Evolutionary conservation across 2,113 vertebrate genomes (phyloP), one percentile per base, ranked within the genome.

Genomic region (Toxotes jaculatrix): DNA sequence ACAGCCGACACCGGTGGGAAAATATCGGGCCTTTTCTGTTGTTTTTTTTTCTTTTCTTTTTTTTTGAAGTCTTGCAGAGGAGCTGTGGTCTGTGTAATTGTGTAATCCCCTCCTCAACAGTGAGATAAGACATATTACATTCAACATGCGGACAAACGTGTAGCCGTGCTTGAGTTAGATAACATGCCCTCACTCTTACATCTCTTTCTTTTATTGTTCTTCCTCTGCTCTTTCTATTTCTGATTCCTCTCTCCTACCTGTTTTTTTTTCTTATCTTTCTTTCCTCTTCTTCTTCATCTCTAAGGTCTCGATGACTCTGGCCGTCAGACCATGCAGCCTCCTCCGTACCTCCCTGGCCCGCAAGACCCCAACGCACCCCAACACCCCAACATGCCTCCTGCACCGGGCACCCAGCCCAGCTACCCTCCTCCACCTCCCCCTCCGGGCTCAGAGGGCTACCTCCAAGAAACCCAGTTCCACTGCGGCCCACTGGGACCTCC

Each of bases 401-500:
- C 43, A 0, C 94, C 91, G 12, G 90, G 93, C 72, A 79, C 94
- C 83, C 79, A 95, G 89, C 96, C 86, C 64, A 95, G 86, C 90
- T 93, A 95, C 92, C 93, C 95, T 59, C 84, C 95, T 86, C 93
- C 95, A 0, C 90, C 94, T 40, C 90, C 93, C 45, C 96, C 94
- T 3, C 92, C 93, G 0, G 93, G 92, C 49, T 91, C 94, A 2
- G 95, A 92, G 31, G 95, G 92, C 76, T 95, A 94, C 84, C 93
- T 96, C 32, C 96, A 96, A 87, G 96, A 96, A 88, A 95, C 95
- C 27, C 96, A 95, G 89, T 96, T 96, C 88, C 94, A 95, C 70
- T 93, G 93, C 10, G 92, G 88, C 21, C 88, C 93, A 0, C 47
- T 91, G 45, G 93, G 91, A 67, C 92, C 87, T 69, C 87, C 91